These are phyloP conservation scores for Psittacula echo DNA, from an alignment of 2,797 vertebrate genomes.

Conservation along the genomic window DNA sequence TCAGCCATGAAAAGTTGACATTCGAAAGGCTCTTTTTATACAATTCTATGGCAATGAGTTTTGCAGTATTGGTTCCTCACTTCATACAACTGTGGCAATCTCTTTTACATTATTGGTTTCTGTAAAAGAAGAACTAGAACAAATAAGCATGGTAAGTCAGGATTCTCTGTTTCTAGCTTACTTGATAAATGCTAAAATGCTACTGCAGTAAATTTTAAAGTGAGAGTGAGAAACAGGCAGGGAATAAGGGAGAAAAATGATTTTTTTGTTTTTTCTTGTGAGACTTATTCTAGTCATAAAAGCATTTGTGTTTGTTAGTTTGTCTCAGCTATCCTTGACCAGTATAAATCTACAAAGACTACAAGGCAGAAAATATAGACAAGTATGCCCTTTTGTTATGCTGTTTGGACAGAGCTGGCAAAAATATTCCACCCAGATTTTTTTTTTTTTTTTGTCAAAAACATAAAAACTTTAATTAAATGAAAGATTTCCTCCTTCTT, in stretches of 20 bases:
- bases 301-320: not conserved
- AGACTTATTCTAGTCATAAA: not conserved
- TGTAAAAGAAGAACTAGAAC: not conserved
- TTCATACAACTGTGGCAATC: not conserved
- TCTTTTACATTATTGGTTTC: not conserved
- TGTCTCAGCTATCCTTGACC: not conserved
- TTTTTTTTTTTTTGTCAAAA: too few species aligned
- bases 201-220: not conserved
- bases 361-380: not conserved
- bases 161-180: not conserved
- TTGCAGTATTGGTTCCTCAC: not conserved
- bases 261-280: not conserved
- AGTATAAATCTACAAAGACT: not conserved
- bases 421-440: not conserved
- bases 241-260: not conserved
- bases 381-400: not conserved
- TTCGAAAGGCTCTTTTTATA: not conserved
- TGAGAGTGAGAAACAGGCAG: not conserved
- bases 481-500: not conserved
- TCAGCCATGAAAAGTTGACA: not conserved
- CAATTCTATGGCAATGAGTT: not conserved
- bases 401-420: not conserved
- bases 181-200: not conserved
- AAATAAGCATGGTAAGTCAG: not conserved
- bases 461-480: not conserved